Percentiles rank a stretch among this genome's conserved stretches.
Evolutionary conservation across 2,888 invertebrate species (phyloP).

Genomic region (Drosophila nigritarsus): DNA sequence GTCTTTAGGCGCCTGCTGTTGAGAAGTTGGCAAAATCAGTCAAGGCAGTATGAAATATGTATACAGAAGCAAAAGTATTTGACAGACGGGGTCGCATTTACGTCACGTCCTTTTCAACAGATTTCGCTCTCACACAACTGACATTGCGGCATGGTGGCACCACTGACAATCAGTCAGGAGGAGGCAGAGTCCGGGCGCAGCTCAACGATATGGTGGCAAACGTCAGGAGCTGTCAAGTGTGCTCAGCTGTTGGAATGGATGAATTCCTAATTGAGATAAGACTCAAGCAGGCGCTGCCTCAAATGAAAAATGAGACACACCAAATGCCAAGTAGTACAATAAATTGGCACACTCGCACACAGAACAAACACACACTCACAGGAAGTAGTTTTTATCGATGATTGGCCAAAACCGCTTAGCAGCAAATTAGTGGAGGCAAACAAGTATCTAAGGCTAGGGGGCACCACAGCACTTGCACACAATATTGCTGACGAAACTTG

Average conservation of each 20-base stretch:
- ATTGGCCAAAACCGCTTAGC: constrained; percentile 35
- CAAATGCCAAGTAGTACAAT: constrained; percentile 34
- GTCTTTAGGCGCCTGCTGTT: constrained; percentile 22
- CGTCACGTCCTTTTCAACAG: constrained; percentile 60
- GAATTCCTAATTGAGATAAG: constrained; percentile 78
- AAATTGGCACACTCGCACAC: constrained; percentile 14
- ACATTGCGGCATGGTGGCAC: constrained; percentile 1
- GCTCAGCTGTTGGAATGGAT: constrained; percentile 60
- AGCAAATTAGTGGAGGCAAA: constrained; percentile 53
- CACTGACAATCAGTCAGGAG: constrained; percentile 25
- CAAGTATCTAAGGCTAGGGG: constrained; percentile 31
- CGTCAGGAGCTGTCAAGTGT: constrained; percentile 61
- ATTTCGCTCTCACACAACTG: constrained; percentile 38
- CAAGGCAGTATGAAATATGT: constrained; percentile 49
- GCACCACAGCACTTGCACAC: neutral
- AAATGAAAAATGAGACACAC: constrained; percentile 62
- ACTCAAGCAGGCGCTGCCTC: constrained; percentile 45
- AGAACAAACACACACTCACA: constrained; percentile 9
- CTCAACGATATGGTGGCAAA: constrained; percentile 21
- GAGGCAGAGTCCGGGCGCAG: neutral
- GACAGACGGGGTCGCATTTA: constrained; percentile 52
- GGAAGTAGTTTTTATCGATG: constrained; percentile 12
- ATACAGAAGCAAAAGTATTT: constrained; percentile 19
- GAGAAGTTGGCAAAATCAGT: constrained; percentile 47
- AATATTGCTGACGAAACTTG: constrained; percentile 47